Evolutionary conservation across 2,888 invertebrate genomes (phyloP).

Genomic region (Chouioia cunea): DNA sequence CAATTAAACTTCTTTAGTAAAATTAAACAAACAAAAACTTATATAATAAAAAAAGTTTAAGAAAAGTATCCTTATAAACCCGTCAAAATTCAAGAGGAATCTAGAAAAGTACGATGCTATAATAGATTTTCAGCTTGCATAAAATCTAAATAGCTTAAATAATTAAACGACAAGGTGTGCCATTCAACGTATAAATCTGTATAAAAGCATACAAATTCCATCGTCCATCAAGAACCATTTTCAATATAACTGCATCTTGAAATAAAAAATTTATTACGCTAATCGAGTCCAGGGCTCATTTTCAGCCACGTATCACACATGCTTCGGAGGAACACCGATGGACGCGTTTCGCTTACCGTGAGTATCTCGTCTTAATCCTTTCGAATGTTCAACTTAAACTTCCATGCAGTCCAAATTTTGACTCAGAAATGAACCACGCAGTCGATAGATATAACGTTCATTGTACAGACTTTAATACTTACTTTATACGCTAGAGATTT

Average conservation of each 20-base stretch:
- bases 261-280: slow-evolving; percentile 30
- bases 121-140: slow-evolving; percentile 58
- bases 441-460: slow-evolving; percentile 46
- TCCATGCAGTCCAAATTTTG: slow-evolving; percentile 36
- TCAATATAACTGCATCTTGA: slow-evolving; percentile 14
- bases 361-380: slow-evolving; percentile 11
- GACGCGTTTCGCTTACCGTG: slow-evolving; percentile 31
- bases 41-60: slow-evolving; percentile 35
- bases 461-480: slow-evolving; percentile 44
- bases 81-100: slow-evolving; percentile 45
- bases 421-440: slow-evolving; percentile 30
- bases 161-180: slow-evolving; percentile 49
- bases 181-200: slow-evolving; percentile 33
- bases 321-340: slow-evolving; percentile 40
- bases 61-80: slow-evolving; percentile 37
- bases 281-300: slow-evolving; percentile 35
- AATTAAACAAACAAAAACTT: slow-evolving; percentile 27
- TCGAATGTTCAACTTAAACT: slow-evolving; percentile 22
- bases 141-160: slow-evolving; percentile 57
- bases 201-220: slow-evolving; percentile 44
- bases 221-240: slow-evolving; percentile 37
- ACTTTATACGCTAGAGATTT: slow-evolving; percentile 30
- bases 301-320: slow-evolving; percentile 48
- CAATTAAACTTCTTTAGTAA: slow-evolving; percentile 22
- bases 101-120: slow-evolving; percentile 58